These are phyloP conservation scores for Phymastichus coffea DNA, from an alignment of 1,140 invertebrate species.

Conservation along the genomic window DNA sequence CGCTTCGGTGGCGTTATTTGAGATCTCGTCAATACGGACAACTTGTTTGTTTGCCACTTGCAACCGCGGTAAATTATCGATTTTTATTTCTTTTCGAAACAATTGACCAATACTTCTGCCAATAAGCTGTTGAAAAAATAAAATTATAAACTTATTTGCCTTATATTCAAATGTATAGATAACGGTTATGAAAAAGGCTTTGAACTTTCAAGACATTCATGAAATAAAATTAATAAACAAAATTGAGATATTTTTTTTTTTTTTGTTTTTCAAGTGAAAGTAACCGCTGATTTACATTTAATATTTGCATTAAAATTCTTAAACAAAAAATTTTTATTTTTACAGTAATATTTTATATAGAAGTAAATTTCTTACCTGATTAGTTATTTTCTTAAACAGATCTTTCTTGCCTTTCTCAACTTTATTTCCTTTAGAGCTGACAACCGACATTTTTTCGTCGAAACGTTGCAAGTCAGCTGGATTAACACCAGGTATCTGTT, in stretches of 20 bases:
- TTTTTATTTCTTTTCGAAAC: conserved; percentile 83
- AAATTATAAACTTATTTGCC: too few relatives aligned
- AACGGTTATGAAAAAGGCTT: conserved; percentile 10
- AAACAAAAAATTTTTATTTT: not conserved
- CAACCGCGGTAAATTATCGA: conserved; percentile 74
- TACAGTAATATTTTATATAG: not conserved
- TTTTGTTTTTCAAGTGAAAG: too few relatives aligned
- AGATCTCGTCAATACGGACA: conserved; percentile 53
- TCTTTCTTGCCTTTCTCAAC: conserved; percentile 88
- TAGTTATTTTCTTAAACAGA: conserved; percentile 84
- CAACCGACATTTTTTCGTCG: conserved; percentile 77
- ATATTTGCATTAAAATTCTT: not conserved
- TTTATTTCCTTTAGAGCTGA: conserved; percentile 71
- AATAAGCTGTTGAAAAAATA: conserved; percentile 66
- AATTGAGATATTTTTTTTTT: too few relatives aligned
- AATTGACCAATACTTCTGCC: conserved; percentile 79
- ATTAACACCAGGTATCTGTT: conserved; percentile 76
- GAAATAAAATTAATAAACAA: too few relatives aligned
- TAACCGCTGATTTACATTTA: too few relatives aligned
- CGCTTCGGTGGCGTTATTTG: conserved; percentile 50
- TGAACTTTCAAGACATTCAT: not conserved
- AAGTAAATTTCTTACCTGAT: conserved; percentile 61
- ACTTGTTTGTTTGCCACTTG: conserved; percentile 59
- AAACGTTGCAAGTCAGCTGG: conserved; percentile 75
- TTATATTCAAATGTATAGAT: too few relatives aligned